These are phyloP conservation scores for Aphelocoma coerulescens DNA, from an alignment of 2,113 vertebrate species.

Conservation along the genomic window DNA sequence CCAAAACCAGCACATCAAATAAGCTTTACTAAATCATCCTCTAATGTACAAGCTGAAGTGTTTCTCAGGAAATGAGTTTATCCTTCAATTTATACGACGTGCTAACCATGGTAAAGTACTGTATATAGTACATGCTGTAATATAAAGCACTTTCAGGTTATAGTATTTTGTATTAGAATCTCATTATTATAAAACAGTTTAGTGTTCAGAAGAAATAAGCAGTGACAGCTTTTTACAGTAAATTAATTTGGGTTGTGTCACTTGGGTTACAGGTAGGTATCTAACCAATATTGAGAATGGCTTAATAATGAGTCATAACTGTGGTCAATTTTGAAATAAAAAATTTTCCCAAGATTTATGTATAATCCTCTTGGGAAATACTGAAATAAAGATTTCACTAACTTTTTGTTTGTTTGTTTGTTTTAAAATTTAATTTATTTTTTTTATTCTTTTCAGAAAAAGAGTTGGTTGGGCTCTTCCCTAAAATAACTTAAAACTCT, in stretches of 20 bases:
- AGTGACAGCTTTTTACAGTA: neutral
- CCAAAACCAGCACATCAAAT: neutral
- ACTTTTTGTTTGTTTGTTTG: neutral
- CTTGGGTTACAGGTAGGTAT: neutral
- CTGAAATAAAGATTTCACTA: neutral
- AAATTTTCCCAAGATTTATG: neutral
- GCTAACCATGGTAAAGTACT: neutral
- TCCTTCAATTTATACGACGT: neutral
- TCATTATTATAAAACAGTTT: neutral
- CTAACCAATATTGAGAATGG: neutral
- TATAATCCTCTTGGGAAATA: neutral
- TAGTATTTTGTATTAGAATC: neutral
- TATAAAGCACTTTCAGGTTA: neutral
- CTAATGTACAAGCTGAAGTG: neutral
- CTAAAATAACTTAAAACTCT: neutral
- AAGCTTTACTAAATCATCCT: neutral
- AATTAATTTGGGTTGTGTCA: neutral
- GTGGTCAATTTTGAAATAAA: neutral
- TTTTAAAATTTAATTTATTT: too few species aligned
- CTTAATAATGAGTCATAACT: neutral
- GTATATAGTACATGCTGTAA: neutral
- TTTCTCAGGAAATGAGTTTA: neutral
- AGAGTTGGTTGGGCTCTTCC: neutral
- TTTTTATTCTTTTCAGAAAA: neutral
- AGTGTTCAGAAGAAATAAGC: neutral